Conservation (phyloP, 1,140 invertebrate species). For the Hyposmocoma kahamanoa region DNA sequence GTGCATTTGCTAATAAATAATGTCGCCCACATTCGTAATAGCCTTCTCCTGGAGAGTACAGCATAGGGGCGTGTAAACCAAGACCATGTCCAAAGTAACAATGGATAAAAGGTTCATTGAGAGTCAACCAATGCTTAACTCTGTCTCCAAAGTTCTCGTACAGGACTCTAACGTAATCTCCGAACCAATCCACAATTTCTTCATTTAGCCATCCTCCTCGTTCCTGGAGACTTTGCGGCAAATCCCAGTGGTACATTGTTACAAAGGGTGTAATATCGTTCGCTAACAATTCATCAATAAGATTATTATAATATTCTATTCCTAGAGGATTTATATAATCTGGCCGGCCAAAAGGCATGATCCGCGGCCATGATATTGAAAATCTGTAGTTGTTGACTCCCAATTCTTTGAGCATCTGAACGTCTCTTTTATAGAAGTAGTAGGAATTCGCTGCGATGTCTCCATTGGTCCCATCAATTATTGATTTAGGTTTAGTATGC, state of each 20-base stretch:
- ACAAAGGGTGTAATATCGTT: conserved; percentile 72
- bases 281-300: conserved; percentile 74
- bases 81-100: conserved; percentile 56
- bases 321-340: conserved; percentile 70
- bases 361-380: conserved; percentile 77
- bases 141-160: conserved; percentile 57
- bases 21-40: conserved; percentile 71
- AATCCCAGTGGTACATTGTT: conserved; percentile 73
- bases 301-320: conserved; percentile 75
- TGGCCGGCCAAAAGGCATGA: conserved; percentile 72
- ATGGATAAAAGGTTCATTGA: conserved; percentile 39
- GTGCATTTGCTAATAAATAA: conserved; percentile 72
- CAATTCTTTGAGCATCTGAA: conserved; percentile 56
- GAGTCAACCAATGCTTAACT: conserved; percentile 58
- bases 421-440: conserved; percentile 72
- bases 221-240: conserved; percentile 65
- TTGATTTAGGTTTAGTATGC: conserved; percentile 52
- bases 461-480: conserved; percentile 64
- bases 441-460: conserved; percentile 76
- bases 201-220: conserved; percentile 75
- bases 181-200: conserved; percentile 61
- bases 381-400: conserved; percentile 77
- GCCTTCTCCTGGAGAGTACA: conserved; percentile 52
- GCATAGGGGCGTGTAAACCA: conserved; percentile 58
- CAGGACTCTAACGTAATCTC: conserved; percentile 51